A percentile compares a stretch with the other conserved stretches of the same genome.
Evolutionary conservation across 2,888 invertebrate species (phyloP).

Genomic region (Xestia ashworthii): DNA sequence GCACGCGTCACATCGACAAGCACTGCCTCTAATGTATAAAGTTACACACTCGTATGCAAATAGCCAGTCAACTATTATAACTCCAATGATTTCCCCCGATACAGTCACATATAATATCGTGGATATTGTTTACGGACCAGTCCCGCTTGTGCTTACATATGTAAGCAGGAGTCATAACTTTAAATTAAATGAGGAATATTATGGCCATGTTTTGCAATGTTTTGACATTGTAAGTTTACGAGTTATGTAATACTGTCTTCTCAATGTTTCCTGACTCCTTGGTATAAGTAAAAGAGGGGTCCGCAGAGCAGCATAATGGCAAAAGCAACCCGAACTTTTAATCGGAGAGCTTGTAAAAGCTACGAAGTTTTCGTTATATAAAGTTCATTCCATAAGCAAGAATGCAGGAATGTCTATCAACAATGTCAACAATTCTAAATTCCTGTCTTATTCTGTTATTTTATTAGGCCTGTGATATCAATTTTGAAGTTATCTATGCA

Average conservation of each 20-base stretch:
- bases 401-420: background rate
- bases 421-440: background rate
- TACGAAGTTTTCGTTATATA: background rate
- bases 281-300: background rate
- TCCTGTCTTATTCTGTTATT: background rate
- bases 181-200: constrained; percentile 53
- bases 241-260: constrained; percentile 28
- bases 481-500: background rate
- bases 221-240: constrained; percentile 35
- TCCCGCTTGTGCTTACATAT: constrained; percentile 28
- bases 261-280: constrained; percentile 8
- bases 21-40: constrained; percentile 57
- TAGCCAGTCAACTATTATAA: constrained; percentile 51
- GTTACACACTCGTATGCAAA: constrained; percentile 62
- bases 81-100: constrained; percentile 58
- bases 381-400: background rate
- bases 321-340: constrained; percentile 6
- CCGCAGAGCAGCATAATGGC: background rate
- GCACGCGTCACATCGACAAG: constrained; percentile 48
- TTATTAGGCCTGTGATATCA: background rate
- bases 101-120: constrained; percentile 46
- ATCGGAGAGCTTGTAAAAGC: background rate
- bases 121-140: constrained; percentile 57
- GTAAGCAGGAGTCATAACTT: constrained; percentile 38
- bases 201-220: constrained; percentile 40